phyloP scores from a whole-genome alignment of 2,888 invertebrate genomes.

The Drosophila neonasuta region DNA sequence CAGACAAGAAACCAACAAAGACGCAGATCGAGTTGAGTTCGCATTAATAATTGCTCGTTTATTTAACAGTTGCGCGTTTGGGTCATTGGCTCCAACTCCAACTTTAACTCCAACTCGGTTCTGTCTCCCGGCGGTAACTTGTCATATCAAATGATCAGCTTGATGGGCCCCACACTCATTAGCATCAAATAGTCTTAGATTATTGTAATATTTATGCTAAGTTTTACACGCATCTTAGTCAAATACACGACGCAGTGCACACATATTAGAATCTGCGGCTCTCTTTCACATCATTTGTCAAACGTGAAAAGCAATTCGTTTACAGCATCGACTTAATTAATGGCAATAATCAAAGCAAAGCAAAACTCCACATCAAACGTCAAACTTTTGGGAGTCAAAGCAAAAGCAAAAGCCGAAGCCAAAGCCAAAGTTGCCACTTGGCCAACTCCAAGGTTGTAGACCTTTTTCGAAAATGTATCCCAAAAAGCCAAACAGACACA shows the following conservation, averaged over 20 bases:
- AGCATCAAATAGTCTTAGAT: constrained; percentile 48
- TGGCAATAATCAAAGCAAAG: constrained; percentile 67
- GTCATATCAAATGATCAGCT: constrained; percentile 44
- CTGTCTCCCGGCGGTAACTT: constrained; percentile 28
- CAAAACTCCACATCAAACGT: constrained; percentile 19
- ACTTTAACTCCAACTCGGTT: constrained; percentile 8
- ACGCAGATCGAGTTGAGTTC: constrained; percentile 47
- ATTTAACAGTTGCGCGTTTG: constrained; percentile 63
- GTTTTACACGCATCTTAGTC: constrained; percentile 53
- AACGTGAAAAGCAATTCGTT: constrained; percentile 49
- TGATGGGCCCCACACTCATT: constrained; percentile 56
- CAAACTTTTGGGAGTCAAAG: neutral
- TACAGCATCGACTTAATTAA: constrained; percentile 68
- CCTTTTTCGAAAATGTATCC: constrained; percentile 53
- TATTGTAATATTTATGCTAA: constrained; percentile 71
- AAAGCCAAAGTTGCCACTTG: constrained; percentile 20
- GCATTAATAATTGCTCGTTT: constrained; percentile 66
- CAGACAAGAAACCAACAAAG: constrained; percentile 46
- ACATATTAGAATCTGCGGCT: constrained; percentile 22
- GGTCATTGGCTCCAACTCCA: constrained; percentile 67
- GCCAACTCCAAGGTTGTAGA: constrained; percentile 67
- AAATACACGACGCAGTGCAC: neutral
- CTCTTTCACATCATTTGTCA: constrained; percentile 70
- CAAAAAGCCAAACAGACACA: constrained; percentile 36
- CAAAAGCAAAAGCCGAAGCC: neutral